Conservation (phyloP, 1,140 invertebrate genomes). For the Cotesia chilonis region DNA sequence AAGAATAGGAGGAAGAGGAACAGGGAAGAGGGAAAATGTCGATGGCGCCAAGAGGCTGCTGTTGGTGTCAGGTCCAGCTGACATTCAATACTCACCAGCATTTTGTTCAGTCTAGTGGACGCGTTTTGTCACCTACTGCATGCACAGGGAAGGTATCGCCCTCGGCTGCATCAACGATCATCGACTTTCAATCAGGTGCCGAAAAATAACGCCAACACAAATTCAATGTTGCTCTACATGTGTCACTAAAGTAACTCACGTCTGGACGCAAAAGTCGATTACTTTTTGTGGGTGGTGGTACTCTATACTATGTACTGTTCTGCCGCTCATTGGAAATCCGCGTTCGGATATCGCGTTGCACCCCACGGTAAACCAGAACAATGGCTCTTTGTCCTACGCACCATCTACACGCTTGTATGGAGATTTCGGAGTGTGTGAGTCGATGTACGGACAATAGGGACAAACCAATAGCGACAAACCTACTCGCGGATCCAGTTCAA, state of each 20-base stretch:
- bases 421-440: too few species aligned
- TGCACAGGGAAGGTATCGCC: background rate
- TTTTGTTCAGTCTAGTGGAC: constrained; percentile 29
- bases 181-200: constrained; percentile 21
- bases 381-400: constrained; percentile 32
- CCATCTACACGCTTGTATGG: background rate
- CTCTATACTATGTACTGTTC: too few species aligned
- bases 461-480: constrained; percentile 17
- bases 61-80: constrained; percentile 32
- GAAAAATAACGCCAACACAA: constrained; percentile 22
- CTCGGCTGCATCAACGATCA: background rate
- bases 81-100: constrained; percentile 22
- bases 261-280: too few species aligned
- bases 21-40: constrained; percentile 17
- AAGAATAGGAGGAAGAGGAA: background rate
- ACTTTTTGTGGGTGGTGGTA: too few species aligned
- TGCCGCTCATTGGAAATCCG: constrained; percentile 22
- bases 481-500: constrained; percentile 20
- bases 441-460: background rate
- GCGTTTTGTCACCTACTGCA: constrained; percentile 9
- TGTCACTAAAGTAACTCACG: too few species aligned
- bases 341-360: constrained; percentile 21
- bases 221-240: constrained; percentile 3
- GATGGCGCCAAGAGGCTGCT: constrained; percentile 27
- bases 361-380: constrained; percentile 30